Base-by-base conservation (phyloP, 1,140 invertebrate genomes). In the Phenacoccus solenopsis region DNA sequence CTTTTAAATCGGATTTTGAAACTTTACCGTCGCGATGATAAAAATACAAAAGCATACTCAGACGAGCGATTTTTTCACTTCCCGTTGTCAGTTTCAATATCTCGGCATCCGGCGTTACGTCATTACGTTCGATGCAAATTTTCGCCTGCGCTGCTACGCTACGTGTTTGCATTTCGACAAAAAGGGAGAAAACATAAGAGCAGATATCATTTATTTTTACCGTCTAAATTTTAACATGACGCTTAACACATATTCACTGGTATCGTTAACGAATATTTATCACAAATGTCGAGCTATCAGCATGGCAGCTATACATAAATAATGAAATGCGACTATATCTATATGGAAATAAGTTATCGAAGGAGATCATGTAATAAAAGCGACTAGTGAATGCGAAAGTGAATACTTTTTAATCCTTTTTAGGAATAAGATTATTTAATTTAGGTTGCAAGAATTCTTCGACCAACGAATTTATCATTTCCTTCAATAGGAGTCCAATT, bases 391-490 rank as follows among this genome's bases (percentile, higher is more conserved):
- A n/a, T n/a, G 16, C 38, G 5, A 49, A 7, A 32, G 13, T 7
- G 4, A 24, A 24, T 24, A 64, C 59, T 5, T 64, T 64, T 64
- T 24, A 64, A 64, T 64, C 59, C 10, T 10, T 25, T 16, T 64
- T 64, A 24, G 59, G 59, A 69, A 86, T 82, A 1, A 94, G 79
- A n/a, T 83, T 81, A 79, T 93, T 89, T 72, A 84, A 78, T 72
- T 86, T 80, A 0, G 93, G 93, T 77, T 94, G 84, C 68, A 94
- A 82, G 73, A 94, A 88, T 76, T 95, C 89, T 38, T 86, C 78
- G 13, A 93, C 84, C 69, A 94, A 85, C 56, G 84, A 87, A 24
- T 85, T 78, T 7, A 95, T 87, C 85, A 96, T 90, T 73, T 86
- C 84, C n/a, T 84, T 79, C 2, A 95, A 78, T 28, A 85, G 85